A percentile compares a stretch with the other conserved stretches of the same genome.
Evolutionary conservation across 2,888 invertebrate genomes (phyloP).

Genomic region (Aphidius colemani): DNA sequence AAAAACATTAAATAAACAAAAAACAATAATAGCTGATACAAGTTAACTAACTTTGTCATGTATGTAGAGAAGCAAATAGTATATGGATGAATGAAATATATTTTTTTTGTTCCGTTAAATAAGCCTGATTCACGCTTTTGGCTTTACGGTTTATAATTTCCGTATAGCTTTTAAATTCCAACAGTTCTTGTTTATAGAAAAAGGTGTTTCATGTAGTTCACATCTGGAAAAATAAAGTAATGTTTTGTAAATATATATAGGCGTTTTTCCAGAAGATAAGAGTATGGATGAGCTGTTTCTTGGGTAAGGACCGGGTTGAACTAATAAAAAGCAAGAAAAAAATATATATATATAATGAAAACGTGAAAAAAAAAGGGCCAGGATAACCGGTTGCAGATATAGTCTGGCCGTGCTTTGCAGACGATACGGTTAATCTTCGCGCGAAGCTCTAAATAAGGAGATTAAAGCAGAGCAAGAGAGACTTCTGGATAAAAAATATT

Average conservation of each 20-base stretch:
- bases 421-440: slow-evolving; percentile 32
- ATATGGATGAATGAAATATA: not conserved
- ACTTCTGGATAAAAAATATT: slow-evolving; percentile 8
- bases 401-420: slow-evolving; percentile 28
- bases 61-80: not conserved
- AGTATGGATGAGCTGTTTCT: not conserved
- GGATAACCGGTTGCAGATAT: slow-evolving; percentile 30
- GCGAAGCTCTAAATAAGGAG: slow-evolving; percentile 31
- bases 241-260: slow-evolving; percentile 18
- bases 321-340: slow-evolving; percentile 4
- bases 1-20: not conserved
- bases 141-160: slow-evolving; percentile 15
- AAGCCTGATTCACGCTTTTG: slow-evolving; percentile 9
- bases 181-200: too few relatives aligned
- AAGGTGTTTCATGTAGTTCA: slow-evolving; percentile 7
- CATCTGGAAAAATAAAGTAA: slow-evolving; percentile 22
- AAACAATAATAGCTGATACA: too few relatives aligned
- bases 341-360: not conserved
- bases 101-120: too few relatives aligned
- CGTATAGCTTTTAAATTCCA: too few relatives aligned
- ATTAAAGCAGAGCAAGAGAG: slow-evolving; percentile 28
- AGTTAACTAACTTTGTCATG: too few relatives aligned
- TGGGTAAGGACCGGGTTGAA: not conserved
- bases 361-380: slow-evolving; percentile 11
- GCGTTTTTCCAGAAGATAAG: not conserved